Evolutionary conservation across 2,113 vertebrate species (phyloP).

Genomic region (Atractosteus spatula): DNA sequence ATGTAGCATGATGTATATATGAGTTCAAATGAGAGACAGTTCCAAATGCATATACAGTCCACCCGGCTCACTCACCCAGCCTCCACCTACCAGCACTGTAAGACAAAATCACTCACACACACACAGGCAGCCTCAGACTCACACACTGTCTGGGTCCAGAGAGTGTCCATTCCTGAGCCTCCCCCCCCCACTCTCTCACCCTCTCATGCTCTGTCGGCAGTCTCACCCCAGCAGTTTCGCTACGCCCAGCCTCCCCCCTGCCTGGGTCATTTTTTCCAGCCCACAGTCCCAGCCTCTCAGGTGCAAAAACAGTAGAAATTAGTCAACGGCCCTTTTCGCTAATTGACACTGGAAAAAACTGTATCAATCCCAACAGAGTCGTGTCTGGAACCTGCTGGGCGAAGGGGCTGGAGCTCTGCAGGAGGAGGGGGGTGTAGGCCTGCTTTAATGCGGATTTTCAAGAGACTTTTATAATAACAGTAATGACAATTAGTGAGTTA

Average conservation of each 20-base stretch:
- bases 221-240: constrained; percentile 48
- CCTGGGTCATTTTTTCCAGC: constrained; percentile 72
- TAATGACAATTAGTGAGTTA: no score
- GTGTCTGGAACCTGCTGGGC: constrained; percentile 65
- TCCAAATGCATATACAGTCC: constrained; percentile 23
- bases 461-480: no score
- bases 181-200: constrained; percentile 46
- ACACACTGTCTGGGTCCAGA: neutral
- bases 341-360: constrained; percentile 78
- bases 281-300: constrained; percentile 59
- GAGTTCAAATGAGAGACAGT: constrained; percentile 30
- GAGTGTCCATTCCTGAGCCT: constrained; percentile 27
- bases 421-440: neutral
- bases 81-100: constrained; percentile 26
- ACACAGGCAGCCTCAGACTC: neutral
- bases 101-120: neutral
- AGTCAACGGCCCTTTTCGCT: constrained; percentile 63
- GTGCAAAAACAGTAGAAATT: constrained; percentile 77
- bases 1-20: no score
- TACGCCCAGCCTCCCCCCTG: constrained; percentile 43
- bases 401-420: constrained; percentile 33
- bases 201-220: constrained; percentile 50
- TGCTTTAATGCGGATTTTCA: no score
- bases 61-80: constrained; percentile 7
- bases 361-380: constrained; percentile 69